Evolutionary conservation across 1,140 invertebrate species (phyloP).

Genomic region (Watersipora subatra): DNA sequence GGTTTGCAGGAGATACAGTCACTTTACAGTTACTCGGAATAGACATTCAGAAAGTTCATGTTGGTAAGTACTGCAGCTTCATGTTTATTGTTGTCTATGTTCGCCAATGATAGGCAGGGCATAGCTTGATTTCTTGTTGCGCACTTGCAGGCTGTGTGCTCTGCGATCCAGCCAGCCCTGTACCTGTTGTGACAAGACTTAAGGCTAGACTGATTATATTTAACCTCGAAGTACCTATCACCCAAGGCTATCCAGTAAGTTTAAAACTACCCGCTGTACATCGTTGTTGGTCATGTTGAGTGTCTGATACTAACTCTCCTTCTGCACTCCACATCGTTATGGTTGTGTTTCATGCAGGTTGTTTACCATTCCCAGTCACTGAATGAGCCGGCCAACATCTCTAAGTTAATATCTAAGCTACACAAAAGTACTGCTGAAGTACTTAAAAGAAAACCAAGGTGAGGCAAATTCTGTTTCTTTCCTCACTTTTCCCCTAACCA

Average conservation of each 20-base stretch:
- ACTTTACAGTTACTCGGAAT: constrained; percentile 62
- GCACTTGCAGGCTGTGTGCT: constrained; percentile 48
- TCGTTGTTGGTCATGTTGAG: too few species aligned
- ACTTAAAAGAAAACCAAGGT: constrained; percentile 71
- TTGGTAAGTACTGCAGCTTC: constrained; percentile 52
- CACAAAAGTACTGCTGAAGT: constrained; percentile 83
- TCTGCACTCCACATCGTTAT: too few species aligned
- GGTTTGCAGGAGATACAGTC: constrained; percentile 88
- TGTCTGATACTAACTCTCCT: too few species aligned
- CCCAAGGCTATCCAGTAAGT: constrained; percentile 67
- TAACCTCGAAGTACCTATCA: constrained; percentile 77
- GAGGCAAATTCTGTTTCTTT: constrained; percentile 6
- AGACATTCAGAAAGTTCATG: constrained; percentile 55
- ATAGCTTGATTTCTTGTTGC: too few species aligned
- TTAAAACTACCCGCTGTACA: not conserved
- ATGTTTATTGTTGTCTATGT: too few species aligned
- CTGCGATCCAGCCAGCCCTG: constrained; percentile 63
- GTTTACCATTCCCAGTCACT: constrained; percentile 81
- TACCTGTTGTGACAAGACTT: constrained; percentile 64
- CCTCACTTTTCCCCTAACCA: not conserved
- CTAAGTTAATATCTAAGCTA: constrained; percentile 67
- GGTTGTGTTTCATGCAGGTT: constrained; percentile 41
- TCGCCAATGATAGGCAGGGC: too few species aligned
- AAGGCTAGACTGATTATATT: constrained; percentile 86
- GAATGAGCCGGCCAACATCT: constrained; percentile 72